phyloP scores from a whole-genome alignment of 2,888 invertebrate genomes.

The Cheilosia vulpina region DNA sequence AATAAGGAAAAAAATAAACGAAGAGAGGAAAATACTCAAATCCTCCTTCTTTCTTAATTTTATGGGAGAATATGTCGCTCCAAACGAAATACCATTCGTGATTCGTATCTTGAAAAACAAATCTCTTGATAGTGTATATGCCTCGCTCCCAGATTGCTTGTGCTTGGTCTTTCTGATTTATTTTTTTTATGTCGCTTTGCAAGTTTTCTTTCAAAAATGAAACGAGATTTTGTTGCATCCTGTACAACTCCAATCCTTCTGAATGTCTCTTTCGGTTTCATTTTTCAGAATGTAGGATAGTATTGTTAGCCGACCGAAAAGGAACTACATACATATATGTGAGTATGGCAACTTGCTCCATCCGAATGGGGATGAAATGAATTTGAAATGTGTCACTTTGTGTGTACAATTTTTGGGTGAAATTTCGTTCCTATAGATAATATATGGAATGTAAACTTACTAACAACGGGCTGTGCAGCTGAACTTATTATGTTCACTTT shows the following conservation, averaged over 20 bases:
- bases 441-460: conserved; percentile 30
- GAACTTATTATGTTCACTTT: conserved; percentile 51
- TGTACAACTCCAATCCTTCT: conserved; percentile 44
- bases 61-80: conserved; percentile 51
- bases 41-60: conserved; percentile 57
- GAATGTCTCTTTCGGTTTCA: conserved; percentile 35
- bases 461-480: conserved; percentile 39
- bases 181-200: conserved; percentile 47
- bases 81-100: conserved; percentile 51
- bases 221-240: conserved; percentile 69
- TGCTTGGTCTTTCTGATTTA: conserved; percentile 55
- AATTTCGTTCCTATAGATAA: conserved; percentile 8
- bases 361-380: conserved; percentile 61
- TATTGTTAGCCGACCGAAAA: conserved; percentile 49
- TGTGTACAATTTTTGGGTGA: conserved; percentile 39
- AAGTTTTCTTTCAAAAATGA: conserved; percentile 68
- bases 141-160: conserved; percentile 58
- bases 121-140: conserved; percentile 49
- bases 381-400: conserved; percentile 67
- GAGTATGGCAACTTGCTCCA: conserved; percentile 23
- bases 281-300: conserved; percentile 24
- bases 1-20: conserved; percentile 33
- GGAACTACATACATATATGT: conserved; percentile 26
- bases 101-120: conserved; percentile 39
- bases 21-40: conserved; percentile 22